Base-by-base conservation (phyloP, 2,888 invertebrate genomes). In the Muscina levida region DNA sequence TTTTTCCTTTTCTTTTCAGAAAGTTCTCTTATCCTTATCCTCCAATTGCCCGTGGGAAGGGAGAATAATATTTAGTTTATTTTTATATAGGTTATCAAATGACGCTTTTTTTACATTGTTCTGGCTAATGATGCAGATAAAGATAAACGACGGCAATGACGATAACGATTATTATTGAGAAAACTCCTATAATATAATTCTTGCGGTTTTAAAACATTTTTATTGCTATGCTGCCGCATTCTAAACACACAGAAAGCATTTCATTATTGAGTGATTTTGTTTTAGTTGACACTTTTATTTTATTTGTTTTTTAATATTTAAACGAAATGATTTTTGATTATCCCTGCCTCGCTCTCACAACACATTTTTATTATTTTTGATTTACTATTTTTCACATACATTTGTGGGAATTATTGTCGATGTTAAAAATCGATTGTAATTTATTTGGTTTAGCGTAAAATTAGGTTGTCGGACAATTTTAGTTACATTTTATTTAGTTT, bases 121-220 rank as follows among this genome's bases (percentile, higher is more conserved):
- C 39, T 17, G 17, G 48, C 57, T 22, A 22, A 42, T 62, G 19
- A 1, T 22, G 62, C 11, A 37, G 37, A 57, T 26, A n/a, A 10
- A 13, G 5, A 37, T n/a, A n/a, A n/a, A 37, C 10, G 44, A 15
- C 1, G 46, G 4, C 13, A 24, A 11, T 24, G 24, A 62, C 19
- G 62, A 42, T 42, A 39, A 62, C 42, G 4, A 37, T 59, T 59
- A 37, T 59, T 59, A 59, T 59, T 57, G 57, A 57, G n/a, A 57
- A 57, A 26, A 24, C 17, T 48, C 1, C 8, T 19, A 48, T 17
- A 48, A 19, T 8, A 19, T 17, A 15, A 10, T 48, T 48, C 2
- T 19, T 48, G 22, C 22, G 10, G 19, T 53, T 8, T 53, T n/a
- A n/a, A n/a, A n/a, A 53, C 53, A 22, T 53, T 13, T 11, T 22